Percentiles rank a stretch among this genome's conserved stretches.
These are phyloP conservation scores for Heliornis fulica DNA, from an alignment of 2,113 vertebrate genomes.

Conservation along the genomic window DNA sequence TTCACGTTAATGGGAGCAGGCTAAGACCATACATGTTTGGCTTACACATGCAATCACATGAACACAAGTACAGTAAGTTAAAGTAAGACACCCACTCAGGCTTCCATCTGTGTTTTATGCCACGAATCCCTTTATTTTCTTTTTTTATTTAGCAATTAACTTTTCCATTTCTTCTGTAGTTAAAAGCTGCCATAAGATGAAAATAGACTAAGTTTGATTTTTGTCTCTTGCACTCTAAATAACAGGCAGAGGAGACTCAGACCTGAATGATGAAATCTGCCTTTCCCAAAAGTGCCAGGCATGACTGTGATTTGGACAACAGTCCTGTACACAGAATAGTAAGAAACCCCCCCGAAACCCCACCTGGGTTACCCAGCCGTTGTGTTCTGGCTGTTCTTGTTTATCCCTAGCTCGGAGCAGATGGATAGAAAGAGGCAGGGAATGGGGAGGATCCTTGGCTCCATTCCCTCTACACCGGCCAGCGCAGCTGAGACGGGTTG, in stretches of 20 bases:
- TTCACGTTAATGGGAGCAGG: slow-evolving; percentile 21
- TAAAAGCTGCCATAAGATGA: slow-evolving; percentile 33
- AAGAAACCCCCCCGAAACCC: not conserved
- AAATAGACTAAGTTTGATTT: slow-evolving; percentile 24
- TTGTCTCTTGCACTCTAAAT: slow-evolving; percentile 4
- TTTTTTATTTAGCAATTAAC: slow-evolving; percentile 45
- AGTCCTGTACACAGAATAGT: not conserved
- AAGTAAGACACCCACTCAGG: not conserved
- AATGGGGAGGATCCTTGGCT: slow-evolving; percentile 56
- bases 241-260: slow-evolving; percentile 37
- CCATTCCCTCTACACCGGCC: slow-evolving; percentile 36
- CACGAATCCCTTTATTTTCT: slow-evolving; percentile 35
- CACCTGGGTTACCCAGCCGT: slow-evolving; percentile 52
- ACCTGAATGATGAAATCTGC: not conserved
- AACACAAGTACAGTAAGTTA: not conserved
- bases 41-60: not conserved
- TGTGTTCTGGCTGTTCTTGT: slow-evolving; percentile 50
- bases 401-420: slow-evolving; percentile 46
- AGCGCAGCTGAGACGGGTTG: slow-evolving; percentile 33
- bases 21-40: slow-evolving; percentile 62
- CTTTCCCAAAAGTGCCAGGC: slow-evolving; percentile 20
- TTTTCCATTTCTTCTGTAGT: slow-evolving; percentile 42
- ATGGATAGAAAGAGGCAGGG: slow-evolving; percentile 53
- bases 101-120: slow-evolving; percentile 33
- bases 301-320: slow-evolving; percentile 27